These are phyloP conservation scores for Pristionchus arcanus DNA, from an alignment of 2,888 invertebrate genomes.

Conservation along the genomic window DNA sequence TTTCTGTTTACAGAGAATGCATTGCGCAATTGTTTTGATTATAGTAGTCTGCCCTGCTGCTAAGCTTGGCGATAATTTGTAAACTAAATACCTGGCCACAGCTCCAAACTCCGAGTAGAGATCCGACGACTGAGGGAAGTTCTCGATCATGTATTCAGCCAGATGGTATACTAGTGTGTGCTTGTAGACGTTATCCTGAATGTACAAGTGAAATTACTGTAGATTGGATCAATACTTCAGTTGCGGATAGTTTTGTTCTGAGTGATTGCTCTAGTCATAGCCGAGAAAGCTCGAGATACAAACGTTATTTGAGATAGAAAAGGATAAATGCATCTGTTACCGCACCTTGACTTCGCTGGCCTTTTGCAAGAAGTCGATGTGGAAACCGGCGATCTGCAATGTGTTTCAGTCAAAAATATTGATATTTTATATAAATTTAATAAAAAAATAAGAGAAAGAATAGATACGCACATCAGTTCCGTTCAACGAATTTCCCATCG, in stretches of 20 bases:
- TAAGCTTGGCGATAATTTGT: too few species aligned
- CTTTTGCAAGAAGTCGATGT: constrained; percentile 96
- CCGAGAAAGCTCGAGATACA: too few species aligned
- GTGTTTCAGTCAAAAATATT: not conserved
- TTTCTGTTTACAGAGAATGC: too few species aligned
- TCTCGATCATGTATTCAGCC: constrained; percentile 97
- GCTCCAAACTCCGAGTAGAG: constrained; percentile 90
- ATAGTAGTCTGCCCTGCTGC: too few species aligned
- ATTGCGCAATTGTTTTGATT: too few species aligned
- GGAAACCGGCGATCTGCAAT: constrained; percentile 91
- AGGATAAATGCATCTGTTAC: too few species aligned
- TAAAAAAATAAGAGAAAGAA: not conserved
- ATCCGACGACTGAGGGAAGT: constrained; percentile 95
- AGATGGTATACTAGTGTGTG: constrained; percentile 97
- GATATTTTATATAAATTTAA: not conserved
- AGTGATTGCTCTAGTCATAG: too few species aligned
- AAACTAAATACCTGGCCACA: constrained; percentile 80
- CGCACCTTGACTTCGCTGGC: constrained; percentile 87
- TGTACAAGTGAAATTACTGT: not conserved
- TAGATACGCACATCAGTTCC: constrained; percentile 84
- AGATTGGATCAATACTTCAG: not conserved
- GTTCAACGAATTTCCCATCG: constrained; percentile 96
- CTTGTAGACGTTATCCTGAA: constrained; percentile 87
- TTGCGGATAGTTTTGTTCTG: too few species aligned
- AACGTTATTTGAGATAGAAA: too few species aligned